Evolutionary conservation across 2,888 invertebrate species (phyloP), one percentile per base, ranked within the genome.

Genomic region (Ophraella communa): DNA sequence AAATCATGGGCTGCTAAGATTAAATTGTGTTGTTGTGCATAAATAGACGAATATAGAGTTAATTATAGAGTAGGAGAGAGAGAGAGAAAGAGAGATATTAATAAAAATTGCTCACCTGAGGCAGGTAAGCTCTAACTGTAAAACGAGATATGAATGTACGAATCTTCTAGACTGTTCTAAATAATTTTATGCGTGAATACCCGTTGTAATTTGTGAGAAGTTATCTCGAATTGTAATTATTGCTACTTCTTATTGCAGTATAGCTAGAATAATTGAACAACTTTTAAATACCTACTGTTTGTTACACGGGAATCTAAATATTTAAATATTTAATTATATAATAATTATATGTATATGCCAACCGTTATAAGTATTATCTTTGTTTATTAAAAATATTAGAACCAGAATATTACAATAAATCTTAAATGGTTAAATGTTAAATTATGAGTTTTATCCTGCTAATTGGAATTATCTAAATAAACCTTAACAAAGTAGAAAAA

Each of bases 1-100:
- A 73, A 73, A 73, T 73, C 73, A 73, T 70, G 62, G 59, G 59
- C 53, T 58, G 67, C 67, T 65, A 62, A 66, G 71, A 73, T 72
- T 73, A 71, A 69, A 73, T 68, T 70, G 66, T 65, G 67, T 62
- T 64, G 62, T 63, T 69, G 49, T 49, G 69, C 67, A 70, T 66
- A 70, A 68, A 70, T 66, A 70, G 70, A 70, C 70, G 70, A 70
- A 70, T 68, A 68, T 64, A 68, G 65, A 70, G 70, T 68, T 70
- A 66, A 70, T 70, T 70, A 68, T 63, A 60, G 62, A 57, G 60
- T 55, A 20, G 24, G 62, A 56, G 58, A 52, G 52, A 60, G 24
- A 44, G 35, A 53, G 58, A 44, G 17, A 39, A 35, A 35, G 35
- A 35, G n/a, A 35, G n/a, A 39, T 14, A 14, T 17, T 17, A 35